Percentiles rank a stretch among this genome's conserved stretches.
Conservation (phyloP, 2,113 vertebrate species). For the Rhinichthys klamathensis region DNA sequence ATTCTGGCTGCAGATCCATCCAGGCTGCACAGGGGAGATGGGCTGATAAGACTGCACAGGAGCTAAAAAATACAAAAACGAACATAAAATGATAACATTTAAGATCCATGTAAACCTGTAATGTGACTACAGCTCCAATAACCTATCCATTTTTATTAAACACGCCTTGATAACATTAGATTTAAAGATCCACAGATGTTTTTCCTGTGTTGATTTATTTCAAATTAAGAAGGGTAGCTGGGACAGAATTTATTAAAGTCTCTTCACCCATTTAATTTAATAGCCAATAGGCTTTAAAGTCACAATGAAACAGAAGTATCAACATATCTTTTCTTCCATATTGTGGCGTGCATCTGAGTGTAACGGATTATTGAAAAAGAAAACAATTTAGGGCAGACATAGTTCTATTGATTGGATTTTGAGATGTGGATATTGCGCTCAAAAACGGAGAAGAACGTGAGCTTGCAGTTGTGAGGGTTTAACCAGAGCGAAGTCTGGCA, state of each 20-base stretch:
- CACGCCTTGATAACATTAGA: background rate
- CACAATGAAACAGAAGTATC: no score
- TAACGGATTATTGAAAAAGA: background rate
- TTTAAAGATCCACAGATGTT: background rate
- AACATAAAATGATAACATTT: background rate
- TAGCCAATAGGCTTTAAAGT: no score
- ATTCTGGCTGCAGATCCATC: conserved; percentile 13
- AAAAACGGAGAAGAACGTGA: background rate
- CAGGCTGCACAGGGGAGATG: conserved; percentile 5
- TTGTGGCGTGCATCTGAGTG: background rate
- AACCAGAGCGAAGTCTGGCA: background rate
- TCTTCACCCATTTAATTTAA: background rate
- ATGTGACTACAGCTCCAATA: background rate
- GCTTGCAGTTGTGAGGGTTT: background rate
- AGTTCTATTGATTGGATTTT: background rate
- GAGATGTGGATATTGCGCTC: background rate
- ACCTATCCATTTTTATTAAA: background rate
- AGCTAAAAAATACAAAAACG: background rate
- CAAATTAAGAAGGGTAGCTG: background rate
- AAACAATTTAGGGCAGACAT: background rate
- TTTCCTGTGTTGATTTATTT: background rate
- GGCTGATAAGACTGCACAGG: conserved; percentile 16
- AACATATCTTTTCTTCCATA: background rate
- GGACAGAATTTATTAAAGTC: background rate
- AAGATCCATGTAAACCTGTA: background rate